A percentile compares a stretch with the other conserved stretches of the same genome.
Evolutionary conservation across 2,113 vertebrate genomes (phyloP).

Genomic region (Cynopterus brachyotis): DNA sequence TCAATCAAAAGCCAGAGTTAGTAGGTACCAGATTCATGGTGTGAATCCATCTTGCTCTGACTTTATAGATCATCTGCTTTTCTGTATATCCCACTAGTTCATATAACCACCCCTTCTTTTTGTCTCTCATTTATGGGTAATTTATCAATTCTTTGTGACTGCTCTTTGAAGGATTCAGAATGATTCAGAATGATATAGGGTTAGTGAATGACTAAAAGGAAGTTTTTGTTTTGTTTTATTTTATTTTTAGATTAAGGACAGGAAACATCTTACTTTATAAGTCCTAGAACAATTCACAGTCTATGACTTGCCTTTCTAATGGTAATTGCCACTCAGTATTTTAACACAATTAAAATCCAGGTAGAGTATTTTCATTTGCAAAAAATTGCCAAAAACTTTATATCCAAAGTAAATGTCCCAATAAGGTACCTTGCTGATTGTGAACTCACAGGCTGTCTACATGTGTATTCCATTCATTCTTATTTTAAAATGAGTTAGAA

Average conservation of each 20-base stretch:
- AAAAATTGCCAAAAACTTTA: background rate
- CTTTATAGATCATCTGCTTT: background rate
- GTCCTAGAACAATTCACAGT: background rate
- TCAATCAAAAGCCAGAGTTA: background rate
- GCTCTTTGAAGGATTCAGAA: background rate
- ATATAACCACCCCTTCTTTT: background rate
- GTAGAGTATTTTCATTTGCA: background rate
- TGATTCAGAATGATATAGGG: background rate
- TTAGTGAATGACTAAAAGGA: background rate
- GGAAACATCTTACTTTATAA: background rate
- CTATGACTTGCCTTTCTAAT: background rate
- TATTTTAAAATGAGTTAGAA: background rate
- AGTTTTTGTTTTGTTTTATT: background rate
- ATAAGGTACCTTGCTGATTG: background rate
- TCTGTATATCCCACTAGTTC: background rate
- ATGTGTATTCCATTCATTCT: background rate
- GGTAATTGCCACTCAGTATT: background rate
- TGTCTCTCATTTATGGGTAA: background rate
- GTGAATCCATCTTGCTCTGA: background rate
- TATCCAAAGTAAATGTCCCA: background rate
- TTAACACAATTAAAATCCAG: background rate
- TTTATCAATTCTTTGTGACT: background rate
- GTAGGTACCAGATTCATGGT: background rate
- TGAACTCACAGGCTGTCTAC: background rate
- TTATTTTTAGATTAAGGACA: background rate